Percentiles rank a stretch among this genome's conserved stretches.
These are phyloP conservation scores for Phalera bucephala DNA, from an alignment of 2,888 invertebrate species.

Conservation along the genomic window DNA sequence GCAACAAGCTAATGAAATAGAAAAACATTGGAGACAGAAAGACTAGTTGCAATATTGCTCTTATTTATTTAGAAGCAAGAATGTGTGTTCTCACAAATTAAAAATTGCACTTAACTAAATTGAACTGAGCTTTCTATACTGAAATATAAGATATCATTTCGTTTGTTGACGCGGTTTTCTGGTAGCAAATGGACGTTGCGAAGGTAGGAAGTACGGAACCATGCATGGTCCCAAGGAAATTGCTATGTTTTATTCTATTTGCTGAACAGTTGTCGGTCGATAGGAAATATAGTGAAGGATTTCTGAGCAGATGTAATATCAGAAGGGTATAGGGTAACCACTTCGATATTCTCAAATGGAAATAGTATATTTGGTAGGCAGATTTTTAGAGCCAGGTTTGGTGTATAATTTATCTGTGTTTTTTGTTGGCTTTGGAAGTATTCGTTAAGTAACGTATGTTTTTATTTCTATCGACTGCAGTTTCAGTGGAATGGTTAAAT, in stretches of 20 bases:
- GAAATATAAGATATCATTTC: slow-evolving; percentile 22
- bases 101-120: slow-evolving; percentile 9
- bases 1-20: slow-evolving; percentile 42
- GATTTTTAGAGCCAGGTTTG: slow-evolving; percentile 4
- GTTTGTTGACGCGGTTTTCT: slow-evolving; percentile 8
- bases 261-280: slow-evolving; percentile 52
- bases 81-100: slow-evolving; percentile 33
- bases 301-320: slow-evolving; percentile 37
- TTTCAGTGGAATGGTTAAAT: too few relatives aligned
- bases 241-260: slow-evolving; percentile 65
- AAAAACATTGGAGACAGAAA: slow-evolving; percentile 35
- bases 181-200: slow-evolving; percentile 27
- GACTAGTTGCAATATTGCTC: slow-evolving; percentile 52
- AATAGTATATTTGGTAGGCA: slow-evolving; percentile 5
- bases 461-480: too few relatives aligned
- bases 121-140: slow-evolving; percentile 5
- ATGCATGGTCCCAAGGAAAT: slow-evolving; percentile 58
- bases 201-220: slow-evolving; percentile 45
- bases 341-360: slow-evolving; percentile 3
- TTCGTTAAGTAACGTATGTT: too few relatives aligned
- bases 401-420: too few relatives aligned
- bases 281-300: slow-evolving; percentile 47
- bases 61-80: slow-evolving; percentile 53
- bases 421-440: too few relatives aligned
- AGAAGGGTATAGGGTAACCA: slow-evolving; percentile 10